Conservation (phyloP, 2,888 invertebrate species). For the Trachelus iudaicus region DNA sequence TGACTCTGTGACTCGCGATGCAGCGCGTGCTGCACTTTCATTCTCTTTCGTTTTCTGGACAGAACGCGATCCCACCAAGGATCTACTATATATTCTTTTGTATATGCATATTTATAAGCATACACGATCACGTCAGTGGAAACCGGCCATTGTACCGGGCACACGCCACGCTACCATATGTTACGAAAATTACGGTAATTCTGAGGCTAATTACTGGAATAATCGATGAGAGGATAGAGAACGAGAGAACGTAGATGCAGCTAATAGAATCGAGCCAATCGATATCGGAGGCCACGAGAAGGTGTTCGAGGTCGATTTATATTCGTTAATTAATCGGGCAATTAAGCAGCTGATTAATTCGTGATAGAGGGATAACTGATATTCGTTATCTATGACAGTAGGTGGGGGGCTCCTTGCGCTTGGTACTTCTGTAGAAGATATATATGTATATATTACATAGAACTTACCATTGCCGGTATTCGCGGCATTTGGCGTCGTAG, state of each 20-base stretch:
- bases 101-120: conserved; percentile 50
- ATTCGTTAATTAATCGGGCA: too few relatives aligned
- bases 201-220: conserved; percentile 51
- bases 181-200: conserved; percentile 55
- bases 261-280: too few relatives aligned
- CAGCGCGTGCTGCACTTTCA: conserved; percentile 51
- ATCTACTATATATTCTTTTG: conserved; percentile 23
- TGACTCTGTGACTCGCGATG: conserved; percentile 53
- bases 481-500: conserved; percentile 56
- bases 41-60: conserved; percentile 9
- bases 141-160: conserved; percentile 46
- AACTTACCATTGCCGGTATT: conserved; percentile 57
- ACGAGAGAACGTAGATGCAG: too few relatives aligned
- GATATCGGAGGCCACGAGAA: too few relatives aligned
- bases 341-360: too few relatives aligned
- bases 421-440: too few relatives aligned
- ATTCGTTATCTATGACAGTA: too few relatives aligned
- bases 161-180: conserved; percentile 57
- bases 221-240: conserved; percentile 26
- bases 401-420: too few relatives aligned
- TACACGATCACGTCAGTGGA: conserved; percentile 19
- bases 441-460: neutral
- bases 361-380: too few relatives aligned
- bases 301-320: too few relatives aligned
- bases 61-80: too few relatives aligned